Evolutionary conservation across 2,797 vertebrate genomes (phyloP), one percentile per base, ranked within the genome.

Genomic region (Molossus molossus): DNA sequence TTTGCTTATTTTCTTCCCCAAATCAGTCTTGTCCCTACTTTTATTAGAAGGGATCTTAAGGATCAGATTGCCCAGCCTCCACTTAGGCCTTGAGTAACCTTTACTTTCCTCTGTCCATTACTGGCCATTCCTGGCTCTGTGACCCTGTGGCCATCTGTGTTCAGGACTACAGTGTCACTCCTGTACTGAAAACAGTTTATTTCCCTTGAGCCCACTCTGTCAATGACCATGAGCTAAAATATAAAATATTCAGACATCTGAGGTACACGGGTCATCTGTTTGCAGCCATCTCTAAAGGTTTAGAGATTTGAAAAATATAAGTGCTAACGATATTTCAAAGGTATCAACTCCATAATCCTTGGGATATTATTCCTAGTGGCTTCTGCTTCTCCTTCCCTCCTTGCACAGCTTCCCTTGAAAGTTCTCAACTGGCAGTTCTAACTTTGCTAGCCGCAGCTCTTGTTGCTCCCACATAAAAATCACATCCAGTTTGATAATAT

Each of bases 301-400:
- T 93, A 87, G 21, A 9, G 40, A 89, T 23, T 57, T 67, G 33
- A 89, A 83, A 80, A 83, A 79, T 45, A 1, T 57, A 40, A 67
- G 80, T 73, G n/a, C 58, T 90, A 45, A 90, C 87, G 62, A 50
- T 83, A 77, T 57, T 85, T 65, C 27, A 55, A 70, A 89, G 33
- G 53, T 29, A 64, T 9, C 53, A 48, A 89, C 5, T 64, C 53
- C 60, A 91, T 40, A 95, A 70, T 21, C 58, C 23, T 21, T 83
- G 29, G 27, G 4, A 45, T 86, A 23, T 13, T 21, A 45, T 5
- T 84, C 94, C 72, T 33, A 62, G 11, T 76, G 55, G 33, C 77
- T 92, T 91, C 79, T 33, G 57, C n/a, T 33, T 60, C 80, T 76
- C 70, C 33, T 25, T 57, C 25, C 25, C 10, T 55, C 25, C 27